Percentiles rank a stretch among this genome's conserved stretches.
Evolutionary conservation across 2,888 invertebrate species (phyloP).

Genomic region (Athalia circularis): DNA sequence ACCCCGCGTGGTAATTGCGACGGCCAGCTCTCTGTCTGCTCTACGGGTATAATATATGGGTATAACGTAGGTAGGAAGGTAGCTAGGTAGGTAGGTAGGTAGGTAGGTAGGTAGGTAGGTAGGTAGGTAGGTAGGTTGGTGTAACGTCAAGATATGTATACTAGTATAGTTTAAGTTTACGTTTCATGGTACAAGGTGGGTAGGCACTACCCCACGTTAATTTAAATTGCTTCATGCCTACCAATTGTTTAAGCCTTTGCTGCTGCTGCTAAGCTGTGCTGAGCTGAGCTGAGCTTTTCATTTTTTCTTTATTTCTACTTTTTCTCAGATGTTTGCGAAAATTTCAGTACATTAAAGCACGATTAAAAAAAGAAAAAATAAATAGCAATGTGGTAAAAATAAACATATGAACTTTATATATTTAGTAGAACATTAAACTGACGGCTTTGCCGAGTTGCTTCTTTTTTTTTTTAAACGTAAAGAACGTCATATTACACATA

Average conservation of each 20-base stretch:
- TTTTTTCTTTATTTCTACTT: neutral
- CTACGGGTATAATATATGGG: too few relatives aligned
- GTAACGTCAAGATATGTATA: too few relatives aligned
- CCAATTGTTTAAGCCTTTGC: neutral
- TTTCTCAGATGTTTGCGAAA: neutral
- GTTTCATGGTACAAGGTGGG: neutral
- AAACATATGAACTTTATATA: neutral
- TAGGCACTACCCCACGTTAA: neutral
- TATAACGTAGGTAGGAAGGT: too few relatives aligned
- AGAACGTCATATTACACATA: neutral
- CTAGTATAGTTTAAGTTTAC: too few relatives aligned
- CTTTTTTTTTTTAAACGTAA: neutral
- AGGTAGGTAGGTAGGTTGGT: too few relatives aligned
- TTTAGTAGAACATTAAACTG: too few relatives aligned
- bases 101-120: too few relatives aligned
- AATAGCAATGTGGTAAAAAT: neutral
- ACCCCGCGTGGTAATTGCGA: slow-evolving; percentile 7
- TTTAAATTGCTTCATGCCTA: neutral
- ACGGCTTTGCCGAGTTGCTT: too few relatives aligned
- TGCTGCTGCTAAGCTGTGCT: too few relatives aligned
- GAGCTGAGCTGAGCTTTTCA: neutral
- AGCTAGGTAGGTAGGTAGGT: too few relatives aligned
- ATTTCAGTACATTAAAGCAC: neutral
- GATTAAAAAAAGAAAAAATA: neutral
- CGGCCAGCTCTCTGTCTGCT: neutral